Evolutionary conservation across 2,888 invertebrate species (phyloP), one percentile per base, ranked within the genome.

Genomic region (Kryphioiulus occultus): DNA sequence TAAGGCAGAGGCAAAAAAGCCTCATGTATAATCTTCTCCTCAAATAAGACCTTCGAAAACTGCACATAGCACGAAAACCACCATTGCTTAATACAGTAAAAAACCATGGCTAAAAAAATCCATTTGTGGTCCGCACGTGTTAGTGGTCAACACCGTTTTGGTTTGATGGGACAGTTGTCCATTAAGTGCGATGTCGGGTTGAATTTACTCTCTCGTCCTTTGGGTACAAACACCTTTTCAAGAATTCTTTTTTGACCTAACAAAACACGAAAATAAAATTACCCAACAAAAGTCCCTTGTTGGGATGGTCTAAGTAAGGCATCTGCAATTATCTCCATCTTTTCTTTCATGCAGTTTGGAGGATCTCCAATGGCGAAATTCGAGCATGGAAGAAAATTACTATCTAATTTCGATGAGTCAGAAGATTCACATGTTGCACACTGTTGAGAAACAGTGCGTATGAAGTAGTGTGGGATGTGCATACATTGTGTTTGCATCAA

Each of bases 91-190:
- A 68, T 68, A 19, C n/a, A n/a, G 35, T 4, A 35, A 4, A 35
- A 35, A 35, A 7, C 35, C 35, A 35, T 35, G 35, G 3, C 35
- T 35, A 4, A 26, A 59, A 59, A 19, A 17, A 3, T 1, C 7
- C 22, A 68, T 26, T 68, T 26, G 26, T 68, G 22, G 22, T 1
- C 22, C 7, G 22, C 19, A 68, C 26, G 68, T 68, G 17, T 12
- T n/a, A n/a, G 68, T 68, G 68, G 68, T 68, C 68, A 68, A 68
- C 68, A 26, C 26, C 7, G 68, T 26, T 68, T 68, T 68, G 68
- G 68, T n/a, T 68, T 68, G 26, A 68, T 26, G 22, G 68, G 68
- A 68, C 68, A 7, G 26, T 26, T 68, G 68, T 26, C 68, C 68
- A 68, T 68, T 68, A 68, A 68, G 68, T 68, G 68, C 22, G 0